These are phyloP conservation scores for Thaleichthys pacificus DNA, from an alignment of 2,797 vertebrate genomes.

Conservation along the genomic window DNA sequence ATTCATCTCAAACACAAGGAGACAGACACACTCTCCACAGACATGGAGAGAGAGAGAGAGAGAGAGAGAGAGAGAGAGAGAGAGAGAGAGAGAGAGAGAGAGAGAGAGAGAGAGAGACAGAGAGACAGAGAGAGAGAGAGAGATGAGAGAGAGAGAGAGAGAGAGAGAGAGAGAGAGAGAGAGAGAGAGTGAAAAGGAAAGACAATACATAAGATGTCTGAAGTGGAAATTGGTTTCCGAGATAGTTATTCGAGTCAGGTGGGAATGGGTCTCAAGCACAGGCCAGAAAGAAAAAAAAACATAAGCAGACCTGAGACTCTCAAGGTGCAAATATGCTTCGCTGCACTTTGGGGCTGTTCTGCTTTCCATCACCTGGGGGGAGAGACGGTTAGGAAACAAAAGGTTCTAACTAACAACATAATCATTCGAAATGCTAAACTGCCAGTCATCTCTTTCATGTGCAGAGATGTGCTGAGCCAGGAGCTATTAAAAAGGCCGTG, in stretches of 20 bases:
- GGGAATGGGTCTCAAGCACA: not conserved
- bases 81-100: not conserved
- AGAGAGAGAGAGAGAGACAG: not conserved
- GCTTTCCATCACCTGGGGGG: slow-evolving; percentile 8
- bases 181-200: not conserved
- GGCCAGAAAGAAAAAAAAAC: not conserved
- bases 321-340: not conserved
- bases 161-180: not conserved
- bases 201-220: too few species aligned
- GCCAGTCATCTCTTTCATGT: not conserved
- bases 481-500: slow-evolving; percentile 21
- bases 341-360: not conserved
- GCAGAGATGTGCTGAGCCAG: slow-evolving; percentile 15
- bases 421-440: slow-evolving; percentile 27
- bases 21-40: not conserved
- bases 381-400: slow-evolving; percentile 11
- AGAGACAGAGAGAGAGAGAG: not conserved
- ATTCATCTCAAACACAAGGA: slow-evolving; percentile 12
- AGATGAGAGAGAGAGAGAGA: not conserved
- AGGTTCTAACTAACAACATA: slow-evolving; percentile 1
- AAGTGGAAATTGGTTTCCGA: too few species aligned
- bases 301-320: not conserved
- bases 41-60: not conserved
- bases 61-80: not conserved
- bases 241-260: not conserved